These are phyloP conservation scores for Brachionichthys hirsutus DNA, from an alignment of 2,113 vertebrate species.

Conservation along the genomic window DNA sequence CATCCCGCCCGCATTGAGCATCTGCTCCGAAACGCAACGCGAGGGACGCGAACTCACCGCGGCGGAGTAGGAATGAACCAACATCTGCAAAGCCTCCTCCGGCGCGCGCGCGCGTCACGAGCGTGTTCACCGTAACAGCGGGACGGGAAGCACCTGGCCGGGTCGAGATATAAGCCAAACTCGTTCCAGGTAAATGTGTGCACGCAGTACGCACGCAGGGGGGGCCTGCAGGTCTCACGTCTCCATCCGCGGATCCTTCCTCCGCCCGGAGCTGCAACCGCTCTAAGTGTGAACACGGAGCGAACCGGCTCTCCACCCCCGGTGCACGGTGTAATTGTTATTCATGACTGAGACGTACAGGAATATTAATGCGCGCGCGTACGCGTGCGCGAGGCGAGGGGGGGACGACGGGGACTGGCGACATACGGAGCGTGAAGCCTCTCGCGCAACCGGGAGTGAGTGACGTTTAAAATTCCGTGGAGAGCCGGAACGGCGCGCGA, in stretches of 20 bases:
- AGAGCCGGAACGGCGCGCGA: conserved; percentile 73
- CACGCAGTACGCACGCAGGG: no score
- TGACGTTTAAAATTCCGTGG: conserved; percentile 94
- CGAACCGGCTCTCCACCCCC: conserved; percentile 88
- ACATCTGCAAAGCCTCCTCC: conserved; percentile 88
- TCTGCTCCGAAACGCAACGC: conserved; percentile 11
- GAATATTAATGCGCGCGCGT: conserved; percentile 94
- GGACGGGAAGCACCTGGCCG: conserved; percentile 32
- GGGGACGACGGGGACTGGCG: no score
- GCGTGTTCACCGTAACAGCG: conserved; percentile 68
- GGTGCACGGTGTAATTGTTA: conserved; percentile 96
- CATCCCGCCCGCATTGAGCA: neutral
- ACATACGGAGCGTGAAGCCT: conserved; percentile 94
- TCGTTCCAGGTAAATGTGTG: conserved; percentile 67
- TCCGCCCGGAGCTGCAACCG: conserved; percentile 86
- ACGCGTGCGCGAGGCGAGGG: conserved; percentile 79
- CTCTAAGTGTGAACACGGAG: conserved; percentile 84
- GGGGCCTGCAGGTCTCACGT: conserved; percentile 58
- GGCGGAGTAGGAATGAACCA: conserved; percentile 97
- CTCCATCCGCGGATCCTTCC: conserved; percentile 80
- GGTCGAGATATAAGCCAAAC: conserved; percentile 35
- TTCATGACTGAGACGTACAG: conserved; percentile 99
- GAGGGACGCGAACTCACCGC: conserved; percentile 88
- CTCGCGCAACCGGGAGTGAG: conserved; percentile 91
- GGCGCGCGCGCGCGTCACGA: conserved; percentile 21